Conservation (phyloP, 2,113 vertebrate species). For the Antechinus stuartii region DNA sequence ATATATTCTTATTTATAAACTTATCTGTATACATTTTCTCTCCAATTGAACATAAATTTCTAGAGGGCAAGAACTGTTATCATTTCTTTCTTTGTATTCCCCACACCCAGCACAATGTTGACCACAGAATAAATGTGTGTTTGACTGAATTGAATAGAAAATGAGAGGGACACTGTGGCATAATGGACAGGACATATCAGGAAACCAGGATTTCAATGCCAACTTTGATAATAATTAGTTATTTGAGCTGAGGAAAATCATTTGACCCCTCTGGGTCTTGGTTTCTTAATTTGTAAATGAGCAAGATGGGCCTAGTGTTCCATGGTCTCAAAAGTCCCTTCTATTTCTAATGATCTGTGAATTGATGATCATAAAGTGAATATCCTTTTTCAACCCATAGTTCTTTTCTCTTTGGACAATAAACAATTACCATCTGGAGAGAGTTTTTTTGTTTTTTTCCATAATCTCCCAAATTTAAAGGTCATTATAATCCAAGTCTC, state of each 20-base stretch:
- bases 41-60: neutral
- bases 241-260: neutral
- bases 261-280: neutral
- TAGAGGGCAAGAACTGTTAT: neutral
- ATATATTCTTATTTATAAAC: neutral
- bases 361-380: neutral
- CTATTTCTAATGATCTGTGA: neutral
- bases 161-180: neutral
- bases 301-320: neutral
- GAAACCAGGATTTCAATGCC: neutral
- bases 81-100: neutral
- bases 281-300: neutral
- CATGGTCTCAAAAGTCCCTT: neutral
- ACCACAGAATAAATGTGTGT: neutral
- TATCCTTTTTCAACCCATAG: neutral
- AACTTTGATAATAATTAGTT: neutral
- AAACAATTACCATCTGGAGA: neutral
- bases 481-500: neutral
- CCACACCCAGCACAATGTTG: neutral
- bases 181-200: neutral
- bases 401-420: neutral
- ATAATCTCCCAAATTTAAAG: neutral
- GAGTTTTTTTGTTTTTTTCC: neutral
- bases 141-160: neutral
- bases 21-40: neutral